Percentiles rank a stretch among this genome's conserved stretches.
Conservation (phyloP, 2,888 invertebrate genomes). For the Harmothoe impar region DNA sequence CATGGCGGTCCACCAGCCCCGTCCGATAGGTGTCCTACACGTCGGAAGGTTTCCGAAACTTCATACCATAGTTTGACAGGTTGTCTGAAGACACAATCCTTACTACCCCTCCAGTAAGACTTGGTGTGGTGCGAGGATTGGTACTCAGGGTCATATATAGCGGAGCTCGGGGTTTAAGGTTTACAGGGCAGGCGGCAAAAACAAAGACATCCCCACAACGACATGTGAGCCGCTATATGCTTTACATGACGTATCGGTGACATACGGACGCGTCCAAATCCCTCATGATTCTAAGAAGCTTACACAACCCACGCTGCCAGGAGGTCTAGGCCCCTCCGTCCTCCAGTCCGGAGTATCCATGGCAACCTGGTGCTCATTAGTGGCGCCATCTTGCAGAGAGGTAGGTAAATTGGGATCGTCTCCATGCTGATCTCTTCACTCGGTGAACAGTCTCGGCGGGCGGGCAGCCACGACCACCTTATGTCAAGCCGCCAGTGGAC, state of each 20-base stretch:
- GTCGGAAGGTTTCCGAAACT: not conserved
- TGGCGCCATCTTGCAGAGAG: slow-evolving; percentile 41
- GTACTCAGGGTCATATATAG: too few relatives aligned
- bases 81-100: too few relatives aligned
- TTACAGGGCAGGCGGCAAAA: not conserved
- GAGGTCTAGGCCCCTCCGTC: not conserved
- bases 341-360: not conserved
- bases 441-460: not conserved
- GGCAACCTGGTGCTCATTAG: slow-evolving; percentile 48
- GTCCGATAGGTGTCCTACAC: too few relatives aligned
- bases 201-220: not conserved
- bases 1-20: too few relatives aligned
- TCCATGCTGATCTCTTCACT: slow-evolving; percentile 26
- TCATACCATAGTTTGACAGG: not conserved
- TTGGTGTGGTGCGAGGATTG: too few relatives aligned
- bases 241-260: not conserved
- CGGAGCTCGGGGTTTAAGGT: too few relatives aligned
- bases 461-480: slow-evolving; percentile 5
- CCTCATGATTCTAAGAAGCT: slow-evolving; percentile 19
- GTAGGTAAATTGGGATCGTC: slow-evolving; percentile 51
- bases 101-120: too few relatives aligned
- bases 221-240: not conserved
- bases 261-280: not conserved
- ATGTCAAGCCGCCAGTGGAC: not conserved
- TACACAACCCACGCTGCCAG: not conserved